Conservation (phyloP, 2,888 invertebrate species). For the Linnaemya vulpina region DNA sequence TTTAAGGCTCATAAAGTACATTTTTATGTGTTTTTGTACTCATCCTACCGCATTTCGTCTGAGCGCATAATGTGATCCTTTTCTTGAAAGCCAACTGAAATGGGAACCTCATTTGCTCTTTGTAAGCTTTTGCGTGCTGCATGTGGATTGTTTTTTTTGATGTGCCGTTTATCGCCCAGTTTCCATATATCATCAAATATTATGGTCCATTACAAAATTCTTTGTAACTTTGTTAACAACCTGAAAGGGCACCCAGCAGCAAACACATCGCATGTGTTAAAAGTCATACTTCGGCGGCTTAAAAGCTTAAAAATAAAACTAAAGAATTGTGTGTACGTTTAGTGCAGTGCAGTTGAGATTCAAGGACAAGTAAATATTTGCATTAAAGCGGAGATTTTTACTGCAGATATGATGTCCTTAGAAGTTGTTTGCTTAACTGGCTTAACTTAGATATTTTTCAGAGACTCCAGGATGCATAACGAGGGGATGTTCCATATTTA, state of each 20-base stretch:
- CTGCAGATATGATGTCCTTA: background rate
- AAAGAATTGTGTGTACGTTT: background rate
- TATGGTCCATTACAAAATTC: conserved; percentile 70
- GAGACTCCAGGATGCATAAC: no score
- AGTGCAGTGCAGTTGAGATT: conserved; percentile 55
- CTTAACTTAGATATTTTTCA: no score
- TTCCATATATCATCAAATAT: conserved; percentile 71
- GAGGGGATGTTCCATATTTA: no score
- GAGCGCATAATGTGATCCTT: conserved; percentile 63
- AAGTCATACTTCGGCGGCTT: conserved; percentile 35
- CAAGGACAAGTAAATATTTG: conserved; percentile 43
- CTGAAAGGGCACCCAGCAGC: conserved; percentile 36
- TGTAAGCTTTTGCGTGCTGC: conserved; percentile 44
- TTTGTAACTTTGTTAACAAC: conserved; percentile 66
- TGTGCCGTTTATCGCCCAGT: conserved; percentile 69
- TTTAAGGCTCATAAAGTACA: conserved; percentile 79
- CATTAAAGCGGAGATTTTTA: conserved; percentile 9
- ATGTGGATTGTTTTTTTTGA: conserved; percentile 69
- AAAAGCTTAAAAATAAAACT: conserved; percentile 39
- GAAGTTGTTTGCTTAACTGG: background rate
- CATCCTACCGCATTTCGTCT: conserved; percentile 56
- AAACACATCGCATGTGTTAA: conserved; percentile 53
- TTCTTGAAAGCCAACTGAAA: conserved; percentile 46
- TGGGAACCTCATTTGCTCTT: conserved; percentile 19
- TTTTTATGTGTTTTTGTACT: conserved; percentile 76